Conservation (phyloP, 2,797 vertebrate species). For the Enteromius trimaculatus region DNA sequence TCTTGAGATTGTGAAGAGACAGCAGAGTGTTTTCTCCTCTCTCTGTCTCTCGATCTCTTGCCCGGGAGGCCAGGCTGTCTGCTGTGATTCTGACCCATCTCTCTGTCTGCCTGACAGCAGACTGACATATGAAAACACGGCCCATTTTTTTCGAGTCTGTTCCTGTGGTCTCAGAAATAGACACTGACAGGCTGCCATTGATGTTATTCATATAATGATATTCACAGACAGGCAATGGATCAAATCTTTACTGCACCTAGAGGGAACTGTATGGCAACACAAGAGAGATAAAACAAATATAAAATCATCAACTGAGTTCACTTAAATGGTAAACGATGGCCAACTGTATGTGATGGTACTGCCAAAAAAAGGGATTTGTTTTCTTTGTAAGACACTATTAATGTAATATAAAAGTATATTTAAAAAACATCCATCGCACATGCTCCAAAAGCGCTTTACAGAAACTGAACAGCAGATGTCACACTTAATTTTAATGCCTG, state of each 20-base stretch:
- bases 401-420: not conserved
- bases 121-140: not conserved
- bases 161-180: not conserved
- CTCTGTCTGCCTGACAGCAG: constrained; percentile 4
- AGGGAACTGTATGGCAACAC: not conserved
- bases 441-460: not conserved
- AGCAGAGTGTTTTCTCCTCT: not conserved
- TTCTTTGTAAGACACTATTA: not conserved
- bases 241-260: not conserved
- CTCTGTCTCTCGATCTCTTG: not conserved
- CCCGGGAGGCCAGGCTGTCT: not conserved
- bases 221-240: constrained; percentile 1
- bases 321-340: not conserved
- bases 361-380: not conserved
- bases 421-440: not conserved
- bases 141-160: not conserved
- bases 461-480: not conserved
- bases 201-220: constrained; percentile 4
- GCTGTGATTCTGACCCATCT: not conserved
- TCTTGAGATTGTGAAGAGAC: constrained; percentile 9
- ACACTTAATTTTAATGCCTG: not conserved
- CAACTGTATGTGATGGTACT: not conserved
- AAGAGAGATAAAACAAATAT: not conserved
- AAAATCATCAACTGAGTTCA: not conserved
- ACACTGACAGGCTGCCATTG: not conserved